Conservation (phyloP, 2,888 invertebrate genomes). For the Callyntrura sp. region DNA sequence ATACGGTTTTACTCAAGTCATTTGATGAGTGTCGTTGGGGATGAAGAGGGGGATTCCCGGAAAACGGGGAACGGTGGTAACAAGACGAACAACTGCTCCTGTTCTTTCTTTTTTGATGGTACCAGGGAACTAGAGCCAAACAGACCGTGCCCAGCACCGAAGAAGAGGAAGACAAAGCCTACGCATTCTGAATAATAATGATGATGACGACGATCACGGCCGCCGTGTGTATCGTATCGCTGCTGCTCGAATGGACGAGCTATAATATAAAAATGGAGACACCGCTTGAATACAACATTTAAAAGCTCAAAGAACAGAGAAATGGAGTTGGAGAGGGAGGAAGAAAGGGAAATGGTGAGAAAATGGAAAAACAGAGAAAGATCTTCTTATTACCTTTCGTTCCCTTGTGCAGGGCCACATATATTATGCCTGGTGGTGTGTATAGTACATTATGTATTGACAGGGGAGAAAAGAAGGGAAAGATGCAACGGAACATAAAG, state of each 20-base stretch:
- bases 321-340: not conserved
- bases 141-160: slow-evolving; percentile 23
- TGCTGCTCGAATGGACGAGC: not conserved
- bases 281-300: slow-evolving; percentile 37
- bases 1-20: not conserved
- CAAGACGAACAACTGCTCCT: too few relatives aligned
- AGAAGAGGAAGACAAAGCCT: not conserved
- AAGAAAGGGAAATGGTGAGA: not conserved
- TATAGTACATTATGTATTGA: not conserved
- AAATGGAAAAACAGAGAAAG: too few relatives aligned
- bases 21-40: not conserved
- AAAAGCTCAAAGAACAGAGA: not conserved
- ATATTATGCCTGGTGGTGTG: not conserved
- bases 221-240: not conserved
- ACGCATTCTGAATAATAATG: slow-evolving; percentile 52
- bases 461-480: not conserved
- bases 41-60: not conserved
- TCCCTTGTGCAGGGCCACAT: not conserved
- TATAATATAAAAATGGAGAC: slow-evolving; percentile 54
- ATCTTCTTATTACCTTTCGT: not conserved
- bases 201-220: not conserved
- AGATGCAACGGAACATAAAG: not conserved
- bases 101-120: not conserved
- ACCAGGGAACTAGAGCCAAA: slow-evolving; percentile 14
- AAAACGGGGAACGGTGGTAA: not conserved